Conservation (phyloP, 2,888 invertebrate genomes). For the Ceramica pisi region DNA sequence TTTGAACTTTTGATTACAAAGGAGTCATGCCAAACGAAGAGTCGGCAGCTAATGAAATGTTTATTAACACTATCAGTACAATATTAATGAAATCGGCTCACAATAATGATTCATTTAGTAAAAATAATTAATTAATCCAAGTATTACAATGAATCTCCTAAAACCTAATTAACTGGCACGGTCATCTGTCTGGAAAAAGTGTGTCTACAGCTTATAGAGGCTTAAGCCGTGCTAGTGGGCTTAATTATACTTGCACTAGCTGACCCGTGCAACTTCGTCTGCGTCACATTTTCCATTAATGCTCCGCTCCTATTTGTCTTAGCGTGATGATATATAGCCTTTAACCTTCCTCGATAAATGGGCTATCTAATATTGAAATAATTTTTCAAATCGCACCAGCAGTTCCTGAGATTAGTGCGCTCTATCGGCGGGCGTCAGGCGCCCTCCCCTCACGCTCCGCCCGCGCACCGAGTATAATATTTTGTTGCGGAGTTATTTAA, state of each 20-base stretch:
- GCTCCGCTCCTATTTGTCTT: too few relatives aligned
- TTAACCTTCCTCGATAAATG: too few relatives aligned
- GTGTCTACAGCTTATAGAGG: constrained; percentile 11
- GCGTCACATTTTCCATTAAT: too few relatives aligned
- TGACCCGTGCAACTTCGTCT: too few relatives aligned
- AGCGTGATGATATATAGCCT: too few relatives aligned
- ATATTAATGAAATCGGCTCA: constrained; percentile 29
- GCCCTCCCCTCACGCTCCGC: too few relatives aligned
- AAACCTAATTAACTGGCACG: constrained; percentile 62
- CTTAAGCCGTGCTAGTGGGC: constrained; percentile 24
- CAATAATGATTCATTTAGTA: constrained; percentile 39
- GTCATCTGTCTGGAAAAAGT: constrained; percentile 58
- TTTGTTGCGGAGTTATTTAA: too few relatives aligned
- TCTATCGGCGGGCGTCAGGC: too few relatives aligned
- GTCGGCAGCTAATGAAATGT: neutral
- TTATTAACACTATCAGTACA: constrained; percentile 20
- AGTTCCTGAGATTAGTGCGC: too few relatives aligned
- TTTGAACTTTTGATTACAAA: neutral
- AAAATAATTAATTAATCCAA: constrained; percentile 57
- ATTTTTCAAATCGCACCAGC: too few relatives aligned
- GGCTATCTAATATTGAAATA: too few relatives aligned
- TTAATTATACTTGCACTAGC: constrained; percentile 15
- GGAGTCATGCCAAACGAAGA: neutral
- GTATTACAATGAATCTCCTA: constrained; percentile 53
- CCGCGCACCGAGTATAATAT: too few relatives aligned